Evolutionary conservation across 2,797 vertebrate species (phyloP), one percentile per base, ranked within the genome.

Genomic region (Epinephelus coioides): DNA sequence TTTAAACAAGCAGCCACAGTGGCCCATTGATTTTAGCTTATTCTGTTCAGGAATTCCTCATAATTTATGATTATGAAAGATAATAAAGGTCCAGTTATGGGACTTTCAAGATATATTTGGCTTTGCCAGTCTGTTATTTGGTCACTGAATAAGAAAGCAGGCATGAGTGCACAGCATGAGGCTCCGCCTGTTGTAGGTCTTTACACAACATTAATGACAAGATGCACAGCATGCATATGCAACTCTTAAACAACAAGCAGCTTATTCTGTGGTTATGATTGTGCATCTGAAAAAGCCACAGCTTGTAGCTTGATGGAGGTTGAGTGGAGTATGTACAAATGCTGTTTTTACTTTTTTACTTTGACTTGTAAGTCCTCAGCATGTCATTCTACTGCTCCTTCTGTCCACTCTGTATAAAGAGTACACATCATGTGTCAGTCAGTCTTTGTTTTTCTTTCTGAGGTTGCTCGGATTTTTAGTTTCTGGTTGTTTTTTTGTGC

Each of bases 21-120:
- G 38, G 57, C 12, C 2, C 40, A 69, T 81, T 6, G 73, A 87
- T 86, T 85, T 76, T 13, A 67, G 21, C 30, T 60, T 83, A 14
- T 47, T 34, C 23, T 61, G 61, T 78, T 59, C 4, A 79, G 61
- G 62, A 73, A 69, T 79, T 50, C 71, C 38, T 77, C 8, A 76
- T 75, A 34, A 83, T 67, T 70, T 65, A 38, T 69, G 47, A 78
- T 82, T 61, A 54, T 64, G 34, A 79, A 83, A 67, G 12, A 43
- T 21, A 77, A 79, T 23, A 62, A 77, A 68, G 3, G 69, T 64
- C 25, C 18, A 15, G 60, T 59, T 55, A 6, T 30, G 10, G 70
- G 56, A 57, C 54, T 62, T 60, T 23, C 19, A 56, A 40, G 38
- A 78, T 67, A 6, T 14, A 53, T 68, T 55, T 51, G 25, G 1